A percentile compares a stretch with the other conserved stretches of the same genome.
Evolutionary conservation across 2,888 invertebrate genomes (phyloP).

Genomic region (Thysanoteuthis rhombus): DNA sequence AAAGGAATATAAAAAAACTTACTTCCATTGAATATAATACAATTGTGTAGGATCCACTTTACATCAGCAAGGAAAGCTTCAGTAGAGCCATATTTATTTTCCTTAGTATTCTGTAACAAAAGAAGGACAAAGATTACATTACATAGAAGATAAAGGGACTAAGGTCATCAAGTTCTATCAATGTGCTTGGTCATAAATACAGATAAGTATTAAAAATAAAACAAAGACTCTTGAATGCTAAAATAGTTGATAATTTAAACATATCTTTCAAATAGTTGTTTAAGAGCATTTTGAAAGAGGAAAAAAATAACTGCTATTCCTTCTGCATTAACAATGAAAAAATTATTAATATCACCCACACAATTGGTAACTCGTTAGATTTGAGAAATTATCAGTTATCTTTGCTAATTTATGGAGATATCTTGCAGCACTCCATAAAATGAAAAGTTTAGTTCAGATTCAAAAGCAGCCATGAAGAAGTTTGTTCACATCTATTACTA

Average conservation of each 20-base stretch:
- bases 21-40: constrained; percentile 89
- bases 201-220: neutral
- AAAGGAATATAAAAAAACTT: constrained; percentile 66
- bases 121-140: neutral
- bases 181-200: neutral
- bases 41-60: constrained; percentile 94
- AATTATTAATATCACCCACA: no score
- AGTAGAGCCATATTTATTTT: constrained; percentile 83
- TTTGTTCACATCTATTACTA: no score
- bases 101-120: constrained; percentile 75
- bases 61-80: constrained; percentile 89
- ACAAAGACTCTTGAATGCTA: neutral
- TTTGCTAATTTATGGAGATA: no score
- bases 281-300: no score
- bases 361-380: no score
- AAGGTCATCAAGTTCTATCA: neutral
- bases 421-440: no score
- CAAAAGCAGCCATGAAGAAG: no score
- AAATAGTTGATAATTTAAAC: neutral
- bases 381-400: neutral
- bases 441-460: no score
- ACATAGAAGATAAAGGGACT: no score
- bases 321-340: no score
- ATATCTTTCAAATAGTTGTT: no score
- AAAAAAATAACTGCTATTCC: no score